Base-by-base conservation (phyloP, 2,888 invertebrate species). In the Plagodis dolabraria region DNA sequence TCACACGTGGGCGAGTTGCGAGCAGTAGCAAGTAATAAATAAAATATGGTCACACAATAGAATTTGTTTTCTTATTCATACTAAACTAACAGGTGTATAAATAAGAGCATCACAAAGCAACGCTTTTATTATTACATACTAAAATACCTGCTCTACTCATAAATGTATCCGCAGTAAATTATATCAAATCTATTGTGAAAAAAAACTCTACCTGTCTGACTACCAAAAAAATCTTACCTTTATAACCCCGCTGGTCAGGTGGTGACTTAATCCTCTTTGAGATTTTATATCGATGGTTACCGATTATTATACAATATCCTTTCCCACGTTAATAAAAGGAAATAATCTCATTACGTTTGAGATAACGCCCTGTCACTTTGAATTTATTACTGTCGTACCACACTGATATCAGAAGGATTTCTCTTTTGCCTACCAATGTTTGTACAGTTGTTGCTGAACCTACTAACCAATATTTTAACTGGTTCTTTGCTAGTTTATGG, bases 291-390 rank as follows among this genome's bases (percentile, higher is more conserved):
- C 63, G 74, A 76, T 79, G 80, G 79, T 79, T 69, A 71, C 71
- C 72, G 60, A 64, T 70, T 70, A 64, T 70, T 70, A 71, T 71
- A 71, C 71, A 73, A 77, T 72, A 70, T 75, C 63, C 68, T 76
- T 89, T 89, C 90, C 84, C 90, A 91, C 90, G 88, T 63, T 78
- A 69, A 62, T 68, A 71, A 72, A 71, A 67, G 35, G 60, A 66
- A 72, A 68, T 67, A 55, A 65, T 66, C 63, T 70, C 60, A 65
- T 43, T 62, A 62, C 53, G 56, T 36, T 50, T 43, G 40, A 8
- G 48, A 54, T 53, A 51, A 53, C 40, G 36, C 34, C 12, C 11
- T 47, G 47, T 55, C 49, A 33, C 22, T 38, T 45, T 10, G 38
- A 48, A 55, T 60, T 47, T 51, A 55, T 38, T 55, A 49, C 40